Base-by-base conservation (phyloP, 2,113 vertebrate genomes). In the Hippocampus comes region DNA sequence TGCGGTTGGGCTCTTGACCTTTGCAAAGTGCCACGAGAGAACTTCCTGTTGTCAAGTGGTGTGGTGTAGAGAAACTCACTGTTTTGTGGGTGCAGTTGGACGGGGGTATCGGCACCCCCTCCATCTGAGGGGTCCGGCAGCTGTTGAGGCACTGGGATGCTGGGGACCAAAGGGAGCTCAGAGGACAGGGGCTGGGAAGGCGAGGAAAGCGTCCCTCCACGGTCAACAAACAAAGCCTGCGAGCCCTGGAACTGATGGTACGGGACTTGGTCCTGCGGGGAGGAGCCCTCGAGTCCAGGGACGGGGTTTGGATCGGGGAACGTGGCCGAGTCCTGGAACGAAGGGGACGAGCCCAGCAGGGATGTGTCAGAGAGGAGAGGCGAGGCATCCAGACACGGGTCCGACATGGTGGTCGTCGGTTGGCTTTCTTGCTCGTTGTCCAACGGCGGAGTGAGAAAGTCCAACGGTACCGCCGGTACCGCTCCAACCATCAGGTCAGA, bases 41-140 rank as follows among this genome's bases (percentile, higher is more conserved):
- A 38, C 34, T 38, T 38, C 5, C 34, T 6, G 34, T 38, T 38
- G 34, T 38, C 34, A 38, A 38, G 34, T 38, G 5, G 34, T 6
- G 34, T 38, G 34, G 34, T 64, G 43, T 23, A 18, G 15, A 49
- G 21, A 72, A 17, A 90, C 92, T 90, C 75, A 92, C 91, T 91
- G 84, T 77, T 86, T 68, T 89, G 89, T 82, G 83, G 84, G 80
- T 85, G 86, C 81, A 89, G 88, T 74, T 86, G 87, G 72, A 76
- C 81, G 71, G 84, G 75, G 21, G 78, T 25, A 60, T 84, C 72
- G 53, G 88, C 81, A 74, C 73, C 78, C 79, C 78, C 78, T 60
- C n/a, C 66, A 73, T 78, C 75, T 2, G 77, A 69, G 77, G 80
- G 68, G 25, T 71, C 75, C 56, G 79, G 75, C 82, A 84, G 86